phyloP scores from a whole-genome alignment of 2,113 vertebrate species.

The Porphyrio hochstetteri region DNA sequence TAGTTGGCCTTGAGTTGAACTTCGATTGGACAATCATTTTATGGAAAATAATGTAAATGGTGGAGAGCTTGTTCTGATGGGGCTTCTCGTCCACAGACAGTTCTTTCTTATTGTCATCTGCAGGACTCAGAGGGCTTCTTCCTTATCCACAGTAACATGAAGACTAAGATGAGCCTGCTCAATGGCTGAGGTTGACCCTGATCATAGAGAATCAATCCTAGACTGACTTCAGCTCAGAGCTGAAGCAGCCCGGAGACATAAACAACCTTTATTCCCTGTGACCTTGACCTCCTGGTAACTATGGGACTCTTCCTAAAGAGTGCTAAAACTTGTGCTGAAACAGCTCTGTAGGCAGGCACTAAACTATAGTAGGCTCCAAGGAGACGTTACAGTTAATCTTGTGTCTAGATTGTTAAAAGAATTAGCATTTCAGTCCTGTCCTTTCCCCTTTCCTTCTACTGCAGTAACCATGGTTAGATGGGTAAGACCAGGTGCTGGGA shows the following conservation, averaged over 20 bases:
- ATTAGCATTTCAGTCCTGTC: background rate
- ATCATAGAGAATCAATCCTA: background rate
- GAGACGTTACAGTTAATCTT: background rate
- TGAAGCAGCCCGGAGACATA: background rate
- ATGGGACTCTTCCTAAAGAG: background rate
- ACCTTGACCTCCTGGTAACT: background rate
- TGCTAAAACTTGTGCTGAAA: background rate
- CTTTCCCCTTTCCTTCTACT: background rate
- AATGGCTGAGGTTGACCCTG: background rate
- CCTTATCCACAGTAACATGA: fast-evolving
- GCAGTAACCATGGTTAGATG: background rate
- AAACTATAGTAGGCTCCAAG: background rate
- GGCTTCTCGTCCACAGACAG: background rate
- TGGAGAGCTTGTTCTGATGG: background rate
- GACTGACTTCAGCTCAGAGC: background rate
- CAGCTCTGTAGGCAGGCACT: background rate
- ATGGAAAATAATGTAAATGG: background rate
- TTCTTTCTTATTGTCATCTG: background rate
- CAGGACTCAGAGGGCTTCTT: background rate
- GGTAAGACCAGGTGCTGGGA: background rate
- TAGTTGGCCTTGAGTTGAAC: background rate
- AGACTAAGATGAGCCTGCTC: background rate
- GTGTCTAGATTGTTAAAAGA: background rate
- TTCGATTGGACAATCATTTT: background rate
- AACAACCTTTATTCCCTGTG: background rate